These are phyloP conservation scores for Clivina fossor DNA, from an alignment of 2,888 invertebrate genomes.

Conservation along the genomic window DNA sequence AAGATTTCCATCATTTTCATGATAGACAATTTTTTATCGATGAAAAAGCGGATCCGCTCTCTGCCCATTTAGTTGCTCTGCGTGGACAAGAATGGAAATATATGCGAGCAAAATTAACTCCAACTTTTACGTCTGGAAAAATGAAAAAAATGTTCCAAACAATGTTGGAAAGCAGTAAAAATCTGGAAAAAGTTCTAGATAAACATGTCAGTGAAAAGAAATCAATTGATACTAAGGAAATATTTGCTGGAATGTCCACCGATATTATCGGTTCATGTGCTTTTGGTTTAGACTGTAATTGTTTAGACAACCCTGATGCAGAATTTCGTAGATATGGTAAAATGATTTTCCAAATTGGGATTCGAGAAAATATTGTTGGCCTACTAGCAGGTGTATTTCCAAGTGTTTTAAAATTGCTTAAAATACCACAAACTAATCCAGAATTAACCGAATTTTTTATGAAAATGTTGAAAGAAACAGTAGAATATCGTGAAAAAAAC, in stretches of 20 bases:
- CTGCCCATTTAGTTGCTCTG: slow-evolving; percentile 59
- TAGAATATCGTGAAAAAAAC: slow-evolving; percentile 44
- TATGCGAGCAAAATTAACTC: slow-evolving; percentile 19
- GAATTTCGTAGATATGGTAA: slow-evolving; percentile 20
- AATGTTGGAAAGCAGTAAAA: slow-evolving; percentile 15
- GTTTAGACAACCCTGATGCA: slow-evolving; percentile 12
- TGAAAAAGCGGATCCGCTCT: slow-evolving; percentile 59
- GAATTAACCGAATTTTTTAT: slow-evolving; percentile 45
- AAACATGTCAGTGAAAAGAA: background rate
- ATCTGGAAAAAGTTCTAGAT: slow-evolving; percentile 15
- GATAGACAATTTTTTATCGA: slow-evolving; percentile 62
- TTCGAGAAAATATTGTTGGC: background rate
- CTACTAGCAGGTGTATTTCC: background rate
- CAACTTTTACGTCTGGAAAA: slow-evolving; percentile 23
- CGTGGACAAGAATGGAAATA: slow-evolving; percentile 45
- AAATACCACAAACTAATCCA: slow-evolving; percentile 6
- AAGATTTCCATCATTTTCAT: slow-evolving; percentile 63
- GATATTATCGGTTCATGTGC: slow-evolving; percentile 27
- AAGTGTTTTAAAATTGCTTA: slow-evolving; percentile 6
- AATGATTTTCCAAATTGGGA: slow-evolving; percentile 2
- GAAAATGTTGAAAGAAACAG: slow-evolving; percentile 44
- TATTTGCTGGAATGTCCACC: slow-evolving; percentile 19
- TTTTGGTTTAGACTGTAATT: slow-evolving; percentile 32
- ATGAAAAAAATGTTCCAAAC: slow-evolving; percentile 30
- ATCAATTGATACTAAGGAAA: slow-evolving; percentile 22